These are phyloP conservation scores for Macropodus opercularis DNA, from an alignment of 2,797 vertebrate genomes.

Conservation along the genomic window DNA sequence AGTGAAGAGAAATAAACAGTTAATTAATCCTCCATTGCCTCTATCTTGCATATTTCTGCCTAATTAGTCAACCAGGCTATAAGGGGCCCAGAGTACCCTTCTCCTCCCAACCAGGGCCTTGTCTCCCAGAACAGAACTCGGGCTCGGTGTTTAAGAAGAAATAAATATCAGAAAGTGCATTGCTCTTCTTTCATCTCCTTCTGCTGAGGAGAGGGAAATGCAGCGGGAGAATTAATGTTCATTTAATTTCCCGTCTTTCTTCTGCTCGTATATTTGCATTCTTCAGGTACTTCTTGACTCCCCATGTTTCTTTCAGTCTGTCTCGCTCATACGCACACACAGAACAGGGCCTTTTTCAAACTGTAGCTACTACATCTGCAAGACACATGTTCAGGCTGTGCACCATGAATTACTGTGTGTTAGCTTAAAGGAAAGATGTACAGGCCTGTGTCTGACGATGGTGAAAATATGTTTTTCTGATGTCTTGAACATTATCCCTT, in stretches of 20 bases:
- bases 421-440: constrained; percentile 64
- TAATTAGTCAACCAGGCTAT: constrained; percentile 79
- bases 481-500: constrained; percentile 63
- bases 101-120: constrained; percentile 53
- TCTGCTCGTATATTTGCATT: constrained; percentile 77
- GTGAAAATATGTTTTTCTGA: constrained; percentile 63
- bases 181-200: constrained; percentile 80
- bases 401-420: constrained; percentile 60
- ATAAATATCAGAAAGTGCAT: constrained; percentile 82
- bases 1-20: constrained; percentile 82
- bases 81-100: constrained; percentile 58
- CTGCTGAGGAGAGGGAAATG: constrained; percentile 63
- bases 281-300: constrained; percentile 77
- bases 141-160: constrained; percentile 75
- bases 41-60: constrained; percentile 75
- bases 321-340: constrained; percentile 26
- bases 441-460: constrained; percentile 57
- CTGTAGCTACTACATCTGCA: constrained; percentile 74
- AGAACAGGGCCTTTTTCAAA: constrained; percentile 65
- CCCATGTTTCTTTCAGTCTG: constrained; percentile 48
- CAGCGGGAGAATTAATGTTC: constrained; percentile 80
- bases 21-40: constrained; percentile 77
- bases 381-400: constrained; percentile 70
- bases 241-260: constrained; percentile 81
- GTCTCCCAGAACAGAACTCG: constrained; percentile 58